These are phyloP conservation scores for Chiloscyllium plagiosum DNA, from an alignment of 2,113 vertebrate genomes.

Conservation along the genomic window DNA sequence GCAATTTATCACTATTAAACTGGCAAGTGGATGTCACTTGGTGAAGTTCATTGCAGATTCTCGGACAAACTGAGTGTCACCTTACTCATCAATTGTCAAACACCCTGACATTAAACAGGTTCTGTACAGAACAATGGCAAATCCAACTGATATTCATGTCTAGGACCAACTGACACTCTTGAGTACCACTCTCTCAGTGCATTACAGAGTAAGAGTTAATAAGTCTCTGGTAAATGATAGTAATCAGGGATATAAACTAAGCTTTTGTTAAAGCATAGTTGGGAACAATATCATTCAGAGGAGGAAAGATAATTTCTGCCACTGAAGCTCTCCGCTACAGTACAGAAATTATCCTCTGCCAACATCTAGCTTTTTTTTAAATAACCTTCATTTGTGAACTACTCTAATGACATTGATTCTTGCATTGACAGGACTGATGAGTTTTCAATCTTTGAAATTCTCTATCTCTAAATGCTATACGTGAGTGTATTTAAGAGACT, in stretches of 20 bases:
- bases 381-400: background rate
- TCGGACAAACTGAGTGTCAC: background rate
- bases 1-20: background rate
- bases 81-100: background rate
- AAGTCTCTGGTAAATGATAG: background rate
- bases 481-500: background rate
- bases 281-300: background rate
- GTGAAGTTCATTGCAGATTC: background rate
- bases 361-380: background rate
- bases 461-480: background rate
- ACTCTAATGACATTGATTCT: background rate
- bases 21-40: background rate
- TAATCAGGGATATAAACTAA: background rate
- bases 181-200: background rate
- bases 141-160: background rate
- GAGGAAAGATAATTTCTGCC: background rate
- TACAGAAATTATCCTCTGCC: background rate
- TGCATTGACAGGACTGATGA: background rate
- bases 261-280: background rate
- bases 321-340: background rate
- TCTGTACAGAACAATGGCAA: background rate
- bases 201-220: background rate
- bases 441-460: background rate
- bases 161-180: background rate
- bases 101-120: background rate